These are phyloP conservation scores for Dynastes hyllus DNA, from an alignment of 2,888 invertebrate species.

Conservation along the genomic window DNA sequence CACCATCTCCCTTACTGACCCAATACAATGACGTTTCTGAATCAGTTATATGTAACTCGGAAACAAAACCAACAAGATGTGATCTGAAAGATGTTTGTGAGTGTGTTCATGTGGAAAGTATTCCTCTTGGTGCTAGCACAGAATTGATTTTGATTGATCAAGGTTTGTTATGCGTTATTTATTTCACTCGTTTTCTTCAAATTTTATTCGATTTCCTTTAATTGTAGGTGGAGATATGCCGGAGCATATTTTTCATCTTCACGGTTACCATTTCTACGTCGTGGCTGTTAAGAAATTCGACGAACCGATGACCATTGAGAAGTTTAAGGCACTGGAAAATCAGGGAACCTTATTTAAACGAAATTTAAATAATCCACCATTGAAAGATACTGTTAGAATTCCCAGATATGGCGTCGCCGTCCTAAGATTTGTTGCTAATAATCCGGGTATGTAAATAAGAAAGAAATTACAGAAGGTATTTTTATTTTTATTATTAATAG, in stretches of 20 bases:
- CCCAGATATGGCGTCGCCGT: conserved; percentile 82
- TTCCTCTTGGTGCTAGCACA: conserved; percentile 80
- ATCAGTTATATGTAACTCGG: conserved; percentile 73
- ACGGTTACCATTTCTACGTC: conserved; percentile 83
- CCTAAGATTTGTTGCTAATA: conserved; percentile 82
- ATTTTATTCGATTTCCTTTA: not conserved
- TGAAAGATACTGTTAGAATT: conserved; percentile 84
- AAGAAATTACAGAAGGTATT: conserved; percentile 20
- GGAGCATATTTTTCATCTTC: conserved; percentile 83
- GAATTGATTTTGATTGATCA: conserved; percentile 85
- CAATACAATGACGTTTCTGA: conserved; percentile 78
- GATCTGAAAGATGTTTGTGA: conserved; percentile 74
- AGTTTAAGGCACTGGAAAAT: conserved; percentile 75
- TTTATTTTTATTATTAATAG: conserved; percentile 34
- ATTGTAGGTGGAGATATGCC: conserved; percentile 76
- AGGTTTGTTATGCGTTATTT: conserved; percentile 72
- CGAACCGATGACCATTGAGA: conserved; percentile 72
- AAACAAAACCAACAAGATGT: conserved; percentile 64
- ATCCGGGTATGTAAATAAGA: conserved; percentile 75
- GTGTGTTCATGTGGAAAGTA: conserved; percentile 82
- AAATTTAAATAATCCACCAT: conserved; percentile 77
- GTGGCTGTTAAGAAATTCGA: conserved; percentile 76
- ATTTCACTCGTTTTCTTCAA: not conserved
- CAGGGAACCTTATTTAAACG: conserved; percentile 74
- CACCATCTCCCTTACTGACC: conserved; percentile 84